Conservation (phyloP, 92 coral and sea anemone genomes). For the Pocillopora meandrina region DNA sequence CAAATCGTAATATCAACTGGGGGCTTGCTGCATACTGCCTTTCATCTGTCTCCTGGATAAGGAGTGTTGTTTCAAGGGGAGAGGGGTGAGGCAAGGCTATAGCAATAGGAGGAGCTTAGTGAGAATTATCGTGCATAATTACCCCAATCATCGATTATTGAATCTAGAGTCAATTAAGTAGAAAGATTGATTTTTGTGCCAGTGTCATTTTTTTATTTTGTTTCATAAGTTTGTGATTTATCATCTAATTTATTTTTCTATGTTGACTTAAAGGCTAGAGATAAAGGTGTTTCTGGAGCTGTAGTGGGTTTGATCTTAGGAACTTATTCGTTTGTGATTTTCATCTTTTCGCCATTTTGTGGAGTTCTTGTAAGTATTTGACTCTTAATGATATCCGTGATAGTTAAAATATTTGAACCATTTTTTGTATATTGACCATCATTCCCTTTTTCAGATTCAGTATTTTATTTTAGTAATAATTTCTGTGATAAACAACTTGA, state of each 20-base stretch:
- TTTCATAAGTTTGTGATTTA: background rate
- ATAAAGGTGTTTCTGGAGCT: slow-evolving; percentile 54
- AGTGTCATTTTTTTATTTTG: background rate
- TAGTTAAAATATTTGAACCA: background rate
- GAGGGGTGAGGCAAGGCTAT: no score
- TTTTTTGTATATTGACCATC: background rate
- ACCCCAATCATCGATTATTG: no score
- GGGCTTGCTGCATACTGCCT: no score
- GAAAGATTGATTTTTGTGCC: background rate
- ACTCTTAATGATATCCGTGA: background rate
- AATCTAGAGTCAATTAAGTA: no score
- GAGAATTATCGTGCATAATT: no score
- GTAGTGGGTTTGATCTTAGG: slow-evolving; percentile 71
- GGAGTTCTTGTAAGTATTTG: slow-evolving; percentile 54
- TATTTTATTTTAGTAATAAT: no score
- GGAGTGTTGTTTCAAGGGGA: no score
- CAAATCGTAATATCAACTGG: no score
- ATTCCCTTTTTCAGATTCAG: background rate
- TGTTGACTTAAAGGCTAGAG: slow-evolving; percentile 34
- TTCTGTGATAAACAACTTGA: no score
- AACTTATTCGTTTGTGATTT: slow-evolving; percentile 51
- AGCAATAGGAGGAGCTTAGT: no score
- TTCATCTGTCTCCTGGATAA: no score
- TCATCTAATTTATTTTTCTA: background rate
- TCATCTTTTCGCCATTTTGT: slow-evolving; percentile 48